Evolutionary conservation across 2,113 vertebrate species (phyloP).

Genomic region (Python bivittatus): DNA sequence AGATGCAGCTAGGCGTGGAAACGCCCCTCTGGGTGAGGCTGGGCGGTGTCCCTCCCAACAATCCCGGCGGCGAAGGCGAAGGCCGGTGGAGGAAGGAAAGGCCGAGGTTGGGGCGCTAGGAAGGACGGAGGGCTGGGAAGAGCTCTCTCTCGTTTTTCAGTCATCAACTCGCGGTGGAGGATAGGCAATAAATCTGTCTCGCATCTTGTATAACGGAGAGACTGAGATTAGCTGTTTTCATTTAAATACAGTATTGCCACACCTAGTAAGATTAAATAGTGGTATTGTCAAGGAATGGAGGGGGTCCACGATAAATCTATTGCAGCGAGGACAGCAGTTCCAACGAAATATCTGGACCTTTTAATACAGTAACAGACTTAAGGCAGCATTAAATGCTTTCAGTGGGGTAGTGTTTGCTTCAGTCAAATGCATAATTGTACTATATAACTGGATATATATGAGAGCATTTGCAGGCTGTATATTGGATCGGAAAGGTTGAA

Average conservation of each 20-base stretch:
- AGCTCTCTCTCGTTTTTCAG: neutral
- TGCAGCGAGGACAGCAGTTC: neutral
- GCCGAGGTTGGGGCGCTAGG: neutral
- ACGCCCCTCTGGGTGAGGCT: neutral
- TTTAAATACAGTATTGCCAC: neutral
- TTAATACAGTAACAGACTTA: neutral
- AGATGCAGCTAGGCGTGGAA: neutral
- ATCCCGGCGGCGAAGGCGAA: neutral
- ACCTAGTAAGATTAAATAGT: neutral
- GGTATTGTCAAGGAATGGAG: neutral
- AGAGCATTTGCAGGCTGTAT: neutral
- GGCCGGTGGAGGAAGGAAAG: neutral
- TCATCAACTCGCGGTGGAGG: neutral
- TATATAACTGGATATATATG: neutral
- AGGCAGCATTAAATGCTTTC: neutral
- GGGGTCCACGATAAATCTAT: neutral
- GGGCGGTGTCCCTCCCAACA: neutral
- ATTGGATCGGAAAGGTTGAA: neutral
- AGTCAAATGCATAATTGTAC: neutral
- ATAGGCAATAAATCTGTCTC: neutral
- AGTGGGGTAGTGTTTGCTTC: neutral
- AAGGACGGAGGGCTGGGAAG: neutral
- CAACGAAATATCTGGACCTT: neutral
- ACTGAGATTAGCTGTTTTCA: neutral
- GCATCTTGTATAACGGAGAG: neutral